These are phyloP conservation scores for Micromys minutus DNA, from an alignment of 2,113 vertebrate genomes.

Conservation along the genomic window DNA sequence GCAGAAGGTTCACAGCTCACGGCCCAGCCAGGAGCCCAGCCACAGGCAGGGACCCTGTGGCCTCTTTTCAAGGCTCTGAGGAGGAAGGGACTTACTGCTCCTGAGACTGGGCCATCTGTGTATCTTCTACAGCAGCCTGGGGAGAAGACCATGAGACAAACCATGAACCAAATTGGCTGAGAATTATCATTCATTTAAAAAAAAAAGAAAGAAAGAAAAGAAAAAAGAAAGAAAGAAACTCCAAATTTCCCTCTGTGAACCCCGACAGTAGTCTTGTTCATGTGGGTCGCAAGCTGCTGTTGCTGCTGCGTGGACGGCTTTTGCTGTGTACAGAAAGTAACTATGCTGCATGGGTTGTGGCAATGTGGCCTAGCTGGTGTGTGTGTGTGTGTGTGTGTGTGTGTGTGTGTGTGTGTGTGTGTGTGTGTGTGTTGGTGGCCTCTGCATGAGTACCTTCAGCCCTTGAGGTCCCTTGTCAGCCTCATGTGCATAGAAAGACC, in stretches of 20 bases:
- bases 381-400: too few species aligned
- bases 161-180: conserved; percentile 72
- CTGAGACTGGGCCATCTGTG: conserved; percentile 1
- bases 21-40: background rate
- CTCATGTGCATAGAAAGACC: background rate
- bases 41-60: background rate
- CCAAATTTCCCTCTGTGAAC: conserved; percentile 69
- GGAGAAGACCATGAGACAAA: conserved; percentile 49
- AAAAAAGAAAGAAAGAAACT: background rate
- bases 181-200: conserved; percentile 26
- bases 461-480: background rate
- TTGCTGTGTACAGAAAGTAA: conserved; percentile 37
- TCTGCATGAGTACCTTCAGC: conserved; percentile 66
- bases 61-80: background rate
- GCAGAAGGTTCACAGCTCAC: conserved; percentile 64
- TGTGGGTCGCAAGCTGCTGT: background rate
- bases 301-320: conserved; percentile 45
- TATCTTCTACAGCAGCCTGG: conserved; percentile 61
- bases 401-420: too few species aligned
- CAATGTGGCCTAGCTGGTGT: background rate
- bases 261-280: conserved; percentile 5
- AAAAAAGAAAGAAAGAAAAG: conserved; percentile 3
- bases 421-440: conserved; percentile 46
- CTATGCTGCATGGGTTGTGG: conserved; percentile 66
- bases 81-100: background rate